Evolutionary conservation across 2,888 invertebrate species (phyloP), one percentile per base, ranked within the genome.

Genomic region (Drosophila nr. medialis): DNA sequence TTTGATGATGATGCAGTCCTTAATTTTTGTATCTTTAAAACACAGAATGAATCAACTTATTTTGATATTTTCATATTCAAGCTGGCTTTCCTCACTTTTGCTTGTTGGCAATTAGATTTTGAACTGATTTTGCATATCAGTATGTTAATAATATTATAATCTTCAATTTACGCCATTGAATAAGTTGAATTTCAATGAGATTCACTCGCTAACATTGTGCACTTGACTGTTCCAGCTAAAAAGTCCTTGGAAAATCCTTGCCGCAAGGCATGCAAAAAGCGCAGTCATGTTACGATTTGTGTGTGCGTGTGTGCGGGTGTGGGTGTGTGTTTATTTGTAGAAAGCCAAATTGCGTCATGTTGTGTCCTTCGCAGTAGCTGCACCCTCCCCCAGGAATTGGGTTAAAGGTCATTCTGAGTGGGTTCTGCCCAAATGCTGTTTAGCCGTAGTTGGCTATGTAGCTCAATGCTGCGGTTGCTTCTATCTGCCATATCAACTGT

Each of bases 271-370:
- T 56, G 75, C 85, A 58, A 75, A 67, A 64, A 79, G 38, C 24
- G 51, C 40, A 59, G 27, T 49, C 36, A 29, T 21, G 40, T 68
- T 60, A 63, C 62, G 64, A 69, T 45, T 45, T 45, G 64, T 60
- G 64, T 58, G 55, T 49, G 32, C 11, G 51, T 54, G 32, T 60
- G 29, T 49, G 24, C 18, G 54, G 63, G 40, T 42, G 67, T 21
- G 56, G 27, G 60, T 55, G 38, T 48, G 10, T 53, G 29, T 51
- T 38, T 68, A 50, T 50, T 53, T 67, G 56, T 59, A 55, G 54
- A 64, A 71, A 55, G 56, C 64, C 62, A 74, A 78, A 78, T 80
- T 80, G 80, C 80, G 65, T 78, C 78, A 78, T 72, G 76, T 78
- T 65, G 71, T 63, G 63, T 30, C 56, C 38, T 64, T 69, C 58